A percentile compares a stretch with the other conserved stretches of the same genome.
Conservation (phyloP, 2,797 vertebrate genomes). For the Vultur gryphus region DNA sequence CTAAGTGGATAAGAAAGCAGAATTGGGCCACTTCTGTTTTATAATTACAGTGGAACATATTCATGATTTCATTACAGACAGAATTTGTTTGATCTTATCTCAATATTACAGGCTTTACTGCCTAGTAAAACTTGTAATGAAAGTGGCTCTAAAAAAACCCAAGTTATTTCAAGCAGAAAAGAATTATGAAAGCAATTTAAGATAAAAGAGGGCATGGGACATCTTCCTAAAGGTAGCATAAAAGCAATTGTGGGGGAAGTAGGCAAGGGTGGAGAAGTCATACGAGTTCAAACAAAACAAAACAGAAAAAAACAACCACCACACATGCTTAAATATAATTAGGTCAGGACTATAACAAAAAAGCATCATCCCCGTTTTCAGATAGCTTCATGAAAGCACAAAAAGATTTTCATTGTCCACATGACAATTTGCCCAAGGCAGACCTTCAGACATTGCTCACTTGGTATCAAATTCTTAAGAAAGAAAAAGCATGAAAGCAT, state of each 20-base stretch:
- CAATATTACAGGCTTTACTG: neutral
- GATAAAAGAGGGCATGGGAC: neutral
- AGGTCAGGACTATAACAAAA: neutral
- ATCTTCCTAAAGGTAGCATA: neutral
- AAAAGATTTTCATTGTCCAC: neutral
- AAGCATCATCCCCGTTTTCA: neutral
- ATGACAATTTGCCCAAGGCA: neutral
- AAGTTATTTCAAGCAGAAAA: slow-evolving; percentile 13
- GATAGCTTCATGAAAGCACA: neutral
- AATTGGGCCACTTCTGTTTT: slow-evolving; percentile 10
- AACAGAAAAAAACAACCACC: neutral
- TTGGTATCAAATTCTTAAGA: neutral
- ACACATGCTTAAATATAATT: neutral
- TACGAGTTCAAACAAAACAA: neutral
- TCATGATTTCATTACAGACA: slow-evolving; percentile 24
- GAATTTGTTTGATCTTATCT: slow-evolving; percentile 45
- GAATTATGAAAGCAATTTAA: slow-evolving; percentile 15
- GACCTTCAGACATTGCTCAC: neutral
- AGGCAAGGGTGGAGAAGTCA: neutral
- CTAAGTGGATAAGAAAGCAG: slow-evolving; percentile 2
- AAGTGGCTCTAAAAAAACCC: neutral
- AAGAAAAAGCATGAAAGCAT: neutral
- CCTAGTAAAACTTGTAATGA: neutral
- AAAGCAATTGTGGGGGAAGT: neutral
- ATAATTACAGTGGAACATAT: neutral